Evolutionary conservation across 2,113 vertebrate species (phyloP), one percentile per base, ranked within the genome.

Genomic region (Bos taurus): DNA sequence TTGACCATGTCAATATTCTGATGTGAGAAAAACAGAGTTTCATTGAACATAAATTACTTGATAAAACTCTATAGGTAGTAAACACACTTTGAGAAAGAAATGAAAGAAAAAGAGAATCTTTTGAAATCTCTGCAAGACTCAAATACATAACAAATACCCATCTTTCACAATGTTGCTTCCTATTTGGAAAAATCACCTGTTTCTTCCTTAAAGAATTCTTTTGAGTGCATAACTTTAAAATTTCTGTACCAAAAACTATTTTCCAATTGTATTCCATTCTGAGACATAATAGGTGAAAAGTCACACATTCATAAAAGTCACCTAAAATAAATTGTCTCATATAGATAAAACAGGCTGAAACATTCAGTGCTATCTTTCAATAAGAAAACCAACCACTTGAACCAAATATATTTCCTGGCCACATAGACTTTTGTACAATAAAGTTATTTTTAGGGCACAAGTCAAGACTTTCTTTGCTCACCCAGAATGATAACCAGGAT

Each of bases 251-350:
- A 78, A 86, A 95, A 30, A 1, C 26, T 74, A n/a, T 92, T 62
- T 96, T 93, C 62, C n/a, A 87, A 19, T 80, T 87, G 0, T 78
- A 91, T 67, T 87, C 28, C 93, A 15, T 90, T 96, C 40, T 54
- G 71, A 92, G 62, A 90, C 46, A 88, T 23, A 93, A 50, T 40
- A 54, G 56, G 48, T 60, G 3, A 95, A 93, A 94, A 91, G 33
- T 74, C 90, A 96, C 40, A 83, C 10, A 87, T 90, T 94, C 28
- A 90, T 94, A 93, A 95, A 94, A 94, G 67, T 89, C n/a, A 40
- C 8, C 28, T 78, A 74, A 90, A 95, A 90, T 13, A 93, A 95
- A 94, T 81, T 96, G 52, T 93, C 46, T 54, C n/a, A 23, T 50
- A 62, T 10, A 71, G n/a, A 40, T 60, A 89, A 67, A 89, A 86